Percentiles rank a stretch among this genome's conserved stretches.
These are phyloP conservation scores for Spinibarbus caldwelli DNA, from an alignment of 2,797 vertebrate species.

Conservation along the genomic window DNA sequence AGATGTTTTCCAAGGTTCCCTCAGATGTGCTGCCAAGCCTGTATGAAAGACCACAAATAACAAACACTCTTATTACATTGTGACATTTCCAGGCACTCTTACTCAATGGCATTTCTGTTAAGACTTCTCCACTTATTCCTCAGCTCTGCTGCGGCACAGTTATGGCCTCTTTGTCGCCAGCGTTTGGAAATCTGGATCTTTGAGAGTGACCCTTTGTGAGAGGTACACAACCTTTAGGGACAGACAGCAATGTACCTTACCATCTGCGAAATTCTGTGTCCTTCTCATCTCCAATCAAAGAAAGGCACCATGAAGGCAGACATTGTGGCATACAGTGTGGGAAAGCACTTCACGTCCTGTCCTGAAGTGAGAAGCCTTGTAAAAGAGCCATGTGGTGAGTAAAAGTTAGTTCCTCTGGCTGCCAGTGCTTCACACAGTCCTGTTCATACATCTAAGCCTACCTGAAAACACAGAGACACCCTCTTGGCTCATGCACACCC, in stretches of 20 bases:
- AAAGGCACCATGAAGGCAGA: conserved; percentile 68
- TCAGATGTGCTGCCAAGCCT: conserved; percentile 64
- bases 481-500: not conserved
- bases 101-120: conserved; percentile 65
- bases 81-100: conserved; percentile 54
- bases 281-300: conserved; percentile 62
- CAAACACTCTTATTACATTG: conserved; percentile 59
- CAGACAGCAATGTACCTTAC: conserved; percentile 45
- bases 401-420: conserved; percentile 41
- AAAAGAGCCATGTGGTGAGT: conserved; percentile 57
- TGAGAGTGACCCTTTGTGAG: conserved; percentile 52
- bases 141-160: conserved; percentile 22
- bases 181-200: conserved; percentile 45
- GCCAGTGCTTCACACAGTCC: conserved; percentile 33
- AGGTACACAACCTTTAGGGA: conserved; percentile 49
- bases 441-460: conserved; percentile 1
- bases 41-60: conserved; percentile 63
- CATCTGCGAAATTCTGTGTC: conserved; percentile 57
- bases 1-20: conserved; percentile 24
- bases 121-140: conserved; percentile 32
- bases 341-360: conserved; percentile 76
- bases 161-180: conserved; percentile 12
- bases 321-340: conserved; percentile 76
- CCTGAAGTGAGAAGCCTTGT: conserved; percentile 72
- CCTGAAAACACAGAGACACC: conserved; percentile 31